Evolutionary conservation across 2,113 vertebrate species (phyloP), one percentile per base, ranked within the genome.

Genomic region (Pelusios castaneus): DNA sequence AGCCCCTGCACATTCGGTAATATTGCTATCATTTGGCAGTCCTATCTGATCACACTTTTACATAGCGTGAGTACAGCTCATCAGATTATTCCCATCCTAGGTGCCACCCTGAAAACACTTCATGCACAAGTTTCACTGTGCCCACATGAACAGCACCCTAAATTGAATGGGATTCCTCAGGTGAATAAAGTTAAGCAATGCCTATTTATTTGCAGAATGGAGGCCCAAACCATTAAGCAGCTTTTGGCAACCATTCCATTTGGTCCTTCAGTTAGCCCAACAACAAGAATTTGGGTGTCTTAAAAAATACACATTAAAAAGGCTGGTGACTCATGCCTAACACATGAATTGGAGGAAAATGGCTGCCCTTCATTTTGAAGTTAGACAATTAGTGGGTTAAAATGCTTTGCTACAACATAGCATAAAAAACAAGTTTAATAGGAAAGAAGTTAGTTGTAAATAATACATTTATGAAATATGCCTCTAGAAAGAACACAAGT

Each of bases 261-360:
- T 76, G 51, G 78, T 43, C 6, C 5, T 5, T 1, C 24, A 91
- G 56, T 90, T 91, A 25, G 55, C 70, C 49, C 29, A 90, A 52
- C 41, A 43, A 41, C 6, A 17, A 93, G 92, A 80, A 89, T 87
- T 89, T 84, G 31, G 79, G 85, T 5, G 52, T 43, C 54, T 95
- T 67, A 67, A 31, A n/a, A 47, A 47, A 47, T n/a, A n/a, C n/a
- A n/a, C 6, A 10, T 47, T 10, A 8, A 47, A 88, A 90, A 91
- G 29, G 31, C 82, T 83, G 87, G 60, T 67, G 82, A 96, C 75
- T 88, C 88, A 80, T 93, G 84, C 60, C 80, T 56, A 85, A 89
- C 17, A 88, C 47, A 67, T 0, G 17, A 60, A 91, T 77, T 0
- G 0, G 94, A 93, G 78, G 38, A 88, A 88, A 54, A 43, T 75